These are phyloP conservation scores for Panulirus ornatus DNA, from an alignment of 1,140 invertebrate species.

Conservation along the genomic window DNA sequence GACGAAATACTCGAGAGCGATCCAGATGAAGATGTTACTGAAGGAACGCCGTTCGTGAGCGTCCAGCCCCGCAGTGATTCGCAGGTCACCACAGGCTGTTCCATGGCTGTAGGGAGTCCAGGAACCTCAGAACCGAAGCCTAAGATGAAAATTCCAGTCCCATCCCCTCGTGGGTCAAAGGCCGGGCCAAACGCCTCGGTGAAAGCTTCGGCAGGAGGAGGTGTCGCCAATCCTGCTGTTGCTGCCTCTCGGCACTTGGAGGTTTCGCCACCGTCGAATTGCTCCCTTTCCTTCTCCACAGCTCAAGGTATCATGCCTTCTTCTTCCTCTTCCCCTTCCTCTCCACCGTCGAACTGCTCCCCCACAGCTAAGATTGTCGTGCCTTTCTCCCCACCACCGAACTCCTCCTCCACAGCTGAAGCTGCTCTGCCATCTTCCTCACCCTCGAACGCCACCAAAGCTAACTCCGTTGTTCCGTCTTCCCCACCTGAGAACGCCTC, in stretches of 20 bases:
- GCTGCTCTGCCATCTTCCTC: too few species aligned
- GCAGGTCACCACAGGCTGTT: background rate
- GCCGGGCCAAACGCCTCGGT: background rate
- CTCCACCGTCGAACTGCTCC: background rate
- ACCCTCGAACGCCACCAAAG: too few species aligned
- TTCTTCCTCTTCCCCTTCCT: background rate
- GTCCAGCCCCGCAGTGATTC: background rate
- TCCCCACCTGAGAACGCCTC: too few species aligned
- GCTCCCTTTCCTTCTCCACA: too few species aligned
- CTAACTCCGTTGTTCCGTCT: too few species aligned
- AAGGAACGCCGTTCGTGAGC: background rate
- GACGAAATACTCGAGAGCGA: slow-evolving; percentile 46
- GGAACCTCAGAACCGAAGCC: background rate
- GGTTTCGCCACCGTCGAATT: too few species aligned
- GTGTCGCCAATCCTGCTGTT: background rate
- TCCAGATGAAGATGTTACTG: background rate
- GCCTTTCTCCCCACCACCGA: background rate
- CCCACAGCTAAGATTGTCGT: too few species aligned
- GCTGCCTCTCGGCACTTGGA: too few species aligned
- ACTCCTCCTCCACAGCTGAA: background rate
- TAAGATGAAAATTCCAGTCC: slow-evolving; percentile 42
- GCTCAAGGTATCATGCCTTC: too few species aligned
- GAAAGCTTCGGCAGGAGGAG: background rate
- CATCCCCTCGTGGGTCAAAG: slow-evolving; percentile 55
- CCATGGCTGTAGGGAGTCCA: background rate